Percentiles rank a stretch among this genome's conserved stretches.
Conservation (phyloP, 2,797 vertebrate species). For the Glyptemys insculpta region DNA sequence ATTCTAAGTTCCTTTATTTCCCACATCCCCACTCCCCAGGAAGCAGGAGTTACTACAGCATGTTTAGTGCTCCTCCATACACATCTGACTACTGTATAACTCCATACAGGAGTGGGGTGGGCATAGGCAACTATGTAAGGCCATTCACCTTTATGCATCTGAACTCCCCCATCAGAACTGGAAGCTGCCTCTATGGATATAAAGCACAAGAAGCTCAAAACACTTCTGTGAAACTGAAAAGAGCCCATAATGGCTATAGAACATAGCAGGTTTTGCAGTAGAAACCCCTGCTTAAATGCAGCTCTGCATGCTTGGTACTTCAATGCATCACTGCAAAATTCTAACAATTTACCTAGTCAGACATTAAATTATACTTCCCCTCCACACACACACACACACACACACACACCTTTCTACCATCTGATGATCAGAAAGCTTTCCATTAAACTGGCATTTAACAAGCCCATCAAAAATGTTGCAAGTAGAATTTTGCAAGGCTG, state of each 20-base stretch:
- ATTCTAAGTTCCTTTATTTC: background rate
- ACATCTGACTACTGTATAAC: background rate
- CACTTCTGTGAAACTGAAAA: background rate
- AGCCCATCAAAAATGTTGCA: background rate
- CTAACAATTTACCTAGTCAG: background rate
- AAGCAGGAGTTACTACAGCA: fast-evolving
- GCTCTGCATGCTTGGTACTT: background rate
- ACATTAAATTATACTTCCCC: background rate
- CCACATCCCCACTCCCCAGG: background rate
- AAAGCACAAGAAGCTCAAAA: background rate
- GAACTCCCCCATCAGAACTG: background rate
- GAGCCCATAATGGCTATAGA: fast-evolving
- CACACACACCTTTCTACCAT: background rate
- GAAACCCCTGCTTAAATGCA: background rate
- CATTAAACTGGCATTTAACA: background rate
- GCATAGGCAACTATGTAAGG: background rate
- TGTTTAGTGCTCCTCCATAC: background rate
- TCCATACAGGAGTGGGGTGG: background rate
- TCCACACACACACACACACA: too few relatives aligned
- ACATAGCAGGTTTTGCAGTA: background rate
- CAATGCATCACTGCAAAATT: background rate
- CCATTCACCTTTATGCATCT: background rate
- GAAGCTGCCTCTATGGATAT: fast-evolving
- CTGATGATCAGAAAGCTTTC: background rate
- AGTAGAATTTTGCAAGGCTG: too few relatives aligned